These are phyloP conservation scores for Drosophila stalkeri DNA, from an alignment of 2,888 invertebrate species.

Conservation along the genomic window DNA sequence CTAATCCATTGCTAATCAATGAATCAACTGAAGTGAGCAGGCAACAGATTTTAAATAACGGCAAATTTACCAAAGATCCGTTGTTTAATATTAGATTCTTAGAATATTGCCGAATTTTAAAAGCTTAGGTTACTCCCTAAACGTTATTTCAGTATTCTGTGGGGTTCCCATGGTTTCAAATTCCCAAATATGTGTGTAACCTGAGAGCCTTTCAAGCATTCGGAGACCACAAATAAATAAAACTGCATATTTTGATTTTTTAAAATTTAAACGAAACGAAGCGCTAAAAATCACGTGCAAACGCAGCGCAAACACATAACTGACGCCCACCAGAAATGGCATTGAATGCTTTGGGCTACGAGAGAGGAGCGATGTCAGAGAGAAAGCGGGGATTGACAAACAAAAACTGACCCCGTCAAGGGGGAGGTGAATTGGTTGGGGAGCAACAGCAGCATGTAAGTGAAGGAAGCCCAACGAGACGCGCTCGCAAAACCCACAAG, in stretches of 20 bases:
- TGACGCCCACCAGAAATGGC: conserved; percentile 24
- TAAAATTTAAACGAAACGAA: neutral
- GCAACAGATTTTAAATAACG: neutral
- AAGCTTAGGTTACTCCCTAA: conserved; percentile 49
- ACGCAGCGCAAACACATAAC: conserved; percentile 12
- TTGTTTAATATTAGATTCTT: conserved; percentile 20
- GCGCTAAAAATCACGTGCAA: conserved; percentile 27
- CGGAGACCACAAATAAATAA: conserved; percentile 29
- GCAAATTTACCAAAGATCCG: neutral
- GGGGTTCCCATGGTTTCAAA: conserved; percentile 43
- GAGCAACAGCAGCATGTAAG: conserved; percentile 8
- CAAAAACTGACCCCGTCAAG: conserved; percentile 32
- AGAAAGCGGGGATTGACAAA: neutral
- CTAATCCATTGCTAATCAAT: neutral
- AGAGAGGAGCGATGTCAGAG: neutral
- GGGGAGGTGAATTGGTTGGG: neutral
- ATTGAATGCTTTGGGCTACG: conserved; percentile 4
- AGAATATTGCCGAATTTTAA: conserved; percentile 22
- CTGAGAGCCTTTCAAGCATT: conserved; percentile 36
- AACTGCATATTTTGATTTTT: conserved; percentile 20
- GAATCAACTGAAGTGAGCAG: neutral
- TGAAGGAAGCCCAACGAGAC: conserved; percentile 27
- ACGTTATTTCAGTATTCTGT: neutral
- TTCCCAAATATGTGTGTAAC: conserved; percentile 32
- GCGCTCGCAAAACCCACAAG: conserved; percentile 58